Evolutionary conservation across 2,797 vertebrate species (phyloP), one percentile per base, ranked within the genome.

Genomic region (Sebastes diploproa): DNA sequence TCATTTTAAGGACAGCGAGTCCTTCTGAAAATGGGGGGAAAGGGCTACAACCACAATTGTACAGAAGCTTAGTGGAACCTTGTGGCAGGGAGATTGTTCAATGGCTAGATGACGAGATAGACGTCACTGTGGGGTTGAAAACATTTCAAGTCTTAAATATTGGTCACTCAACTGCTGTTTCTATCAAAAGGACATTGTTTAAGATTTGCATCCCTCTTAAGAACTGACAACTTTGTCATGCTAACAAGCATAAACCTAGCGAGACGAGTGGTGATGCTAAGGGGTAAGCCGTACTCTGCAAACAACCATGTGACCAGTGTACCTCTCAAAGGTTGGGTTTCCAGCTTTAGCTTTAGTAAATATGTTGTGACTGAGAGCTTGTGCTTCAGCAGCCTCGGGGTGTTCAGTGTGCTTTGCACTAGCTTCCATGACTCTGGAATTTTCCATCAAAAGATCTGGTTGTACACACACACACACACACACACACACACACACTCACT

Each of bases 381-480:
- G 46, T 59, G 74, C 52, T 22, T 69, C 25, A 29, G 64, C 10
- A 36, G 69, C 55, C 38, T 85, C 36, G 6, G 56, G 46, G 58
- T 72, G 71, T 73, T 67, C 74, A 32, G 62, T 59, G 73, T 66
- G 72, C 62, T 77, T 69, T 60, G n/a, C 50, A 42, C 62, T 32
- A 34, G 50, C 81, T 36, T 82, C 73, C 32, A 62, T 75, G 76
- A 68, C 80, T 61, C 23, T 80, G 78, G 84, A 91, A 90, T 83
- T 77, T 91, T 89, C 82, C 80, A 8, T 82, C 78, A 80, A 75
- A 77, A 82, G 78, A 85, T 84, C 72, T 66, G 54, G 32, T 42
- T 30, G 23, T 54, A 14, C 16, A 25, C 66, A 50, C 72, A 64
- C 22, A 25, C 66, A 29, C 73, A 64, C 23, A 27, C 18, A 25